These are phyloP conservation scores for Patella vulgata DNA, from an alignment of 1,140 invertebrate species.

Conservation along the genomic window DNA sequence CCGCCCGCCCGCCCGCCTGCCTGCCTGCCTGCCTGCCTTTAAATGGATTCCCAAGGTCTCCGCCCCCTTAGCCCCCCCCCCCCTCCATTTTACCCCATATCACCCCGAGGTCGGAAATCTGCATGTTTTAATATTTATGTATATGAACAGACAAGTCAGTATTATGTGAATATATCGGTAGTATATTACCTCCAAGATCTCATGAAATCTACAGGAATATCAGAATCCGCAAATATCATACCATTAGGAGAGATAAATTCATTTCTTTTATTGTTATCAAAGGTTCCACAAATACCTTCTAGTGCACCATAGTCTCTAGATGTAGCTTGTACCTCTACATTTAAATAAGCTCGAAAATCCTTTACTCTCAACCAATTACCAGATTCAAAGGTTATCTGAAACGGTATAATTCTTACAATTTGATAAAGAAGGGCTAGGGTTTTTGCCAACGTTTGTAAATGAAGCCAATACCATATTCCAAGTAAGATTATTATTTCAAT, in stretches of 20 bases:
- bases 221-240: neutral
- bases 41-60: too few relatives aligned
- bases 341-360: constrained; percentile 19
- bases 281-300: constrained; percentile 41
- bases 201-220: constrained; percentile 29
- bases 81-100: neutral
- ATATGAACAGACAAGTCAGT: too few relatives aligned
- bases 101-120: too few relatives aligned
- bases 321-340: constrained; percentile 33
- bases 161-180: too few relatives aligned
- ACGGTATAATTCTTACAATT: too few relatives aligned
- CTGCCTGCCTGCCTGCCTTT: too few relatives aligned
- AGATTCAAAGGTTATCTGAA: constrained; percentile 40
- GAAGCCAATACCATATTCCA: too few relatives aligned
- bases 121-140: too few relatives aligned
- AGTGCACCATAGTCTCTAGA: constrained; percentile 29
- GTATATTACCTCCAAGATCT: constrained; percentile 33
- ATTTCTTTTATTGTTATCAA: constrained; percentile 25
- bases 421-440: too few relatives aligned
- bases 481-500: too few relatives aligned
- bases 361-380: constrained; percentile 34
- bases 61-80: neutral
- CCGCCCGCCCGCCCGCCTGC: too few relatives aligned
- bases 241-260: constrained; percentile 28
- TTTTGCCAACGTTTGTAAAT: too few relatives aligned